These are phyloP conservation scores for Acanthochromis polyacanthus DNA, from an alignment of 2,113 vertebrate species.

Conservation along the genomic window DNA sequence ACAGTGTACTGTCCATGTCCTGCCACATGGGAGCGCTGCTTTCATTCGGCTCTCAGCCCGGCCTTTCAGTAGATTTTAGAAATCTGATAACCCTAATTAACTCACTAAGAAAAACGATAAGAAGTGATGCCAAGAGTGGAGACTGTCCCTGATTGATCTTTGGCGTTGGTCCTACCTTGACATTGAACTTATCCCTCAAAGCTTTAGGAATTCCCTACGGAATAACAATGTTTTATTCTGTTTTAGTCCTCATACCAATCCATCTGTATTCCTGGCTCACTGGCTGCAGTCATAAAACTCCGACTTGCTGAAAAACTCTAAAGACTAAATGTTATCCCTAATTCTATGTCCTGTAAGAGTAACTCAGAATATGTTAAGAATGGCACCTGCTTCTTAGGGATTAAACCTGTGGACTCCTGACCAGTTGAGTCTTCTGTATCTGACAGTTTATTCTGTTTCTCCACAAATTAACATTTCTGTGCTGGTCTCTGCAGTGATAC, in stretches of 20 bases:
- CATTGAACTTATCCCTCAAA: too few species aligned
- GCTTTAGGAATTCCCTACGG: too few species aligned
- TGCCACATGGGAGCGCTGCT: conserved; percentile 66
- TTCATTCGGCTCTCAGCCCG: background rate
- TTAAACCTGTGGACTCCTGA: too few species aligned
- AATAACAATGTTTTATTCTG: background rate
- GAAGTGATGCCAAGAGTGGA: background rate
- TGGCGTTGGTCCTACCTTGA: background rate
- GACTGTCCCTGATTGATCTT: background rate
- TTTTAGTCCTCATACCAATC: too few species aligned
- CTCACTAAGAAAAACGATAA: background rate
- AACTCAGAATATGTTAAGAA: too few species aligned
- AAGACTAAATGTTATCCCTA: too few species aligned
- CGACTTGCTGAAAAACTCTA: too few species aligned
- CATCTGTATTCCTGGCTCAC: too few species aligned
- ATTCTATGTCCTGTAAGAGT: too few species aligned
- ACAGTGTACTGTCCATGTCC: conserved; percentile 20
- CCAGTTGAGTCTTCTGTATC: too few species aligned
- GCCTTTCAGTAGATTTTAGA: background rate
- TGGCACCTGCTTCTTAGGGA: too few species aligned
- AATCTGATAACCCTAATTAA: background rate
- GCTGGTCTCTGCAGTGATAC: conserved; percentile 49
- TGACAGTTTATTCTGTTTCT: background rate
- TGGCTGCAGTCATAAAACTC: too few species aligned
- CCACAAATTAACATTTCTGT: background rate